Evolutionary conservation across 2,888 invertebrate species (phyloP), one percentile per base, ranked within the genome.

Genomic region (Hirtodrosophila trivittata): DNA sequence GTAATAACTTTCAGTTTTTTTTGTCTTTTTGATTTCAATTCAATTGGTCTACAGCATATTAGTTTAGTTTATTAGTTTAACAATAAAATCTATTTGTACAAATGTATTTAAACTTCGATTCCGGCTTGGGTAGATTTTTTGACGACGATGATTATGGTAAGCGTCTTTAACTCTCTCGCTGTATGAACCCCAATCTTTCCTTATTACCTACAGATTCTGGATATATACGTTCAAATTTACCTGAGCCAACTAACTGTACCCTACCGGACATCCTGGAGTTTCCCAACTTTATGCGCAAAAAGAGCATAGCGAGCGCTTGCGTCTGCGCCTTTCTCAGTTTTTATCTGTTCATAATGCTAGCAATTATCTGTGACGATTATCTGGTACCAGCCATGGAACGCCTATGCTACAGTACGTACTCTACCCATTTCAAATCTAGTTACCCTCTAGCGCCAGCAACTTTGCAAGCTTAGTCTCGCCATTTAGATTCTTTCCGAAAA

Each of bases 341-440:
- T 54, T 97, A 97, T 91, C 93, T 95, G 80, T 97, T 97, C 88
- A 92, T 95, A 32, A 91, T 96, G 28, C 92, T 97, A 59, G 96
- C 97, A 0, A 93, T 97, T 57, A 95, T 97, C 18, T 97, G 97
- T 90, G 97, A 98, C 87, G 96, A 96, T 87, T 97, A 95, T 90
- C 96, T 98, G 87, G 96, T 97, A 12, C 97, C 97, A 0, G 95
- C 97, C 1, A 95, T 97, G 66, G 96, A 96, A 88, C 94, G 93
- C 82, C 94, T 97, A 88, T 96, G 96, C 88, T 94, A 94, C 77
- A 94, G 97, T 97, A 90, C 92, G 93, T 92, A 57, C 10, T 21
- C 2, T n/a, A n/a, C n/a, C n/a, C n/a, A n/a, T n/a, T n/a, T n/a
- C n/a, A n/a, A n/a, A n/a, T n/a, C n/a, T n/a, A n/a, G n/a, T n/a